Evolutionary conservation across 2,888 invertebrate species (phyloP), one percentile per base, ranked within the genome.

Genomic region (Labia minor): DNA sequence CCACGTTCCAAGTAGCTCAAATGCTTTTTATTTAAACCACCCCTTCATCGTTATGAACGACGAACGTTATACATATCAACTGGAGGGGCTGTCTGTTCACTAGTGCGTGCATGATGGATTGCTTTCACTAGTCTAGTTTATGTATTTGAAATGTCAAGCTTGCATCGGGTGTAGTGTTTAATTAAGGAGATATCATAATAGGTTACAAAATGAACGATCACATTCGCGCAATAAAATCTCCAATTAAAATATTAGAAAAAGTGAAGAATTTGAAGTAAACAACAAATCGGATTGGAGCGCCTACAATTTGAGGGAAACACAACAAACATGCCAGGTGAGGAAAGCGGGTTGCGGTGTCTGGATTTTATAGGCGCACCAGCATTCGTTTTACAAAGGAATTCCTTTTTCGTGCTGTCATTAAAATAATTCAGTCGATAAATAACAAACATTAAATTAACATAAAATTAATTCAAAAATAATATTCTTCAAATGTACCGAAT

Each of bases 21-120:
- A 33, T 10, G 49, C 49, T 49, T 49, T 49, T 49, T 49, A 49
- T 2, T 49, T 49, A 14, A 49, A 4, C 49, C 16, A 3, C 49
- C 49, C 49, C 49, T 14, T 2, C 16, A 49, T 8, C 49, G 49
- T 49, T 49, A 49, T 49, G 33, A 8, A 33, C 11, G 11, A 11
- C 33, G 6, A 33, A 33, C 33, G 3, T 49, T 49, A 49, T 49
- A 49, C 49, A 49, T 49, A 49, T 49, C 14, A 49, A 49, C 49
- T n/a, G n/a, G 11, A n/a, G 49, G 49, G 16, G 49, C 14, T 49
- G 49, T 49, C 49, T 49, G 49, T 16, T 14, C n/a, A 14, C 8
- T 49, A 49, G 49, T 49, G 49, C 49, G 49, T 49, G 49, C 16
- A 49, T 49, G 49, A 49, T 49, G 49, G 49, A 49, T 49, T 49